These are phyloP conservation scores for Piaya cayana DNA, from an alignment of 2,113 vertebrate genomes.

Conservation along the genomic window DNA sequence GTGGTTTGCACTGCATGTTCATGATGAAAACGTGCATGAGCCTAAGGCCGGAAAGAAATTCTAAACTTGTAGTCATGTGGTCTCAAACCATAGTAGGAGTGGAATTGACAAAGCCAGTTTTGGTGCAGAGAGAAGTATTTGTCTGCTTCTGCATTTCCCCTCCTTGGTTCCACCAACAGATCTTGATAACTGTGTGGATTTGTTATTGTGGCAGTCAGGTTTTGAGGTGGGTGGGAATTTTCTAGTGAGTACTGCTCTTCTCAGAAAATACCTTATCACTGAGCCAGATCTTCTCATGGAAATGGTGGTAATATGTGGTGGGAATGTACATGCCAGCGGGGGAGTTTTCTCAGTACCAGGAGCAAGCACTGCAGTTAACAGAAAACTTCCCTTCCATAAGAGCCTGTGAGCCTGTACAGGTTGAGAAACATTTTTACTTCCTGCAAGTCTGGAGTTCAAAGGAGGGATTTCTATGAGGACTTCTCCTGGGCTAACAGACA, in stretches of 20 bases:
- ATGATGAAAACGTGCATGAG: not conserved
- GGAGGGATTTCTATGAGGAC: too few relatives aligned
- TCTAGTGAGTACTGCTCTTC: not conserved
- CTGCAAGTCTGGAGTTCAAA: not conserved
- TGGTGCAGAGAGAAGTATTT: not conserved
- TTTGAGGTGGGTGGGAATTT: slow-evolving; percentile 23
- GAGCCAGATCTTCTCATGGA: not conserved
- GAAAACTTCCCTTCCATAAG: not conserved
- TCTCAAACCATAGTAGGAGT: not conserved
- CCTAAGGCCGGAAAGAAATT: not conserved
- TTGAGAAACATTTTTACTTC: not conserved
- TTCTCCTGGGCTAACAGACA: not conserved
- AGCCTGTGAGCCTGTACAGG: not conserved
- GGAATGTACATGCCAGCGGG: not conserved
- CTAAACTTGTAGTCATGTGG: not conserved
- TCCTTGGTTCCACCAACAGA: not conserved
- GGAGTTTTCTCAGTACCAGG: not conserved
- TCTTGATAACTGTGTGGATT: not conserved
- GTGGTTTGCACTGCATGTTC: not conserved
- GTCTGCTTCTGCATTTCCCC: not conserved
- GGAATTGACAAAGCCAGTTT: not conserved
- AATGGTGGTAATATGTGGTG: not conserved
- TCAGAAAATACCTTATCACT: not conserved
- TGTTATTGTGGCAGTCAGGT: not conserved
- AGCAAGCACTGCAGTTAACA: not conserved